Conservation (phyloP, 2,888 invertebrate species). For the Sceliomorpha sp. region DNA sequence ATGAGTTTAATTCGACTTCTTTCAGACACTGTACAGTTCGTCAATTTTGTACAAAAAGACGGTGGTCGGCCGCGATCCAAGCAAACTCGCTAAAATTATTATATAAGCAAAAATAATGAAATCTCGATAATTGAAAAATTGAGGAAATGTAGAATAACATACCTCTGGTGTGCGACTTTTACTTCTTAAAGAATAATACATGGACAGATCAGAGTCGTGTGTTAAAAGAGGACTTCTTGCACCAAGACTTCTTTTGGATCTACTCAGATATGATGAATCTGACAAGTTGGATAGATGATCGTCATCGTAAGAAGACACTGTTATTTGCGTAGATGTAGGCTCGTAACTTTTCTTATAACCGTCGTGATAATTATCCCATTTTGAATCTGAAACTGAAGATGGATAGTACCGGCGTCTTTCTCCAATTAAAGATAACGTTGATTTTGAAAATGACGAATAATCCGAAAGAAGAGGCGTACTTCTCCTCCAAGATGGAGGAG, state of each 20-base stretch:
- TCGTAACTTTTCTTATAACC: conserved; percentile 22
- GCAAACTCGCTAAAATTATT: conserved; percentile 16
- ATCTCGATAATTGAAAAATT: too few species aligned
- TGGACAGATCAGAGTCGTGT: conserved; percentile 15
- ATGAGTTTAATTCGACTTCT: conserved; percentile 89
- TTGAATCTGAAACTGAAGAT: conserved; percentile 6
- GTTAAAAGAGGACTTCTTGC: conserved; percentile 25
- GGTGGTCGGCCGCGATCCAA: conserved; percentile 85
- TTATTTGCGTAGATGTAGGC: conserved; percentile 11
- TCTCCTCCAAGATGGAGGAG: conserved; percentile 5
- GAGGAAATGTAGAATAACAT: too few species aligned
- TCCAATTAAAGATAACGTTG: conserved; percentile 13
- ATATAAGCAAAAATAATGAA: conserved; percentile 5
- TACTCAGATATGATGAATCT: conserved; percentile 12
- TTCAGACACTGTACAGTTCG: conserved; percentile 88
- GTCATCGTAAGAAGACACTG: conserved; percentile 23
- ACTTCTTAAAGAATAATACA: conserved; percentile 22
- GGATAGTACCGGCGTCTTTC: conserved; percentile 10
- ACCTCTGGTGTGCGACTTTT: conserved; percentile 42
- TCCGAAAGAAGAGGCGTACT: conserved; percentile 27
- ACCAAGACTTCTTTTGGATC: conserved; percentile 23
- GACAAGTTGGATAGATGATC: conserved; percentile 21
- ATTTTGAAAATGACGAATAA: conserved; percentile 27
- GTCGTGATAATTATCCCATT: conserved; percentile 16
- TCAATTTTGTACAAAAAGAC: conserved; percentile 87